These are phyloP conservation scores for Parascotia fuliginaria DNA, from an alignment of 2,888 invertebrate species.

Conservation along the genomic window DNA sequence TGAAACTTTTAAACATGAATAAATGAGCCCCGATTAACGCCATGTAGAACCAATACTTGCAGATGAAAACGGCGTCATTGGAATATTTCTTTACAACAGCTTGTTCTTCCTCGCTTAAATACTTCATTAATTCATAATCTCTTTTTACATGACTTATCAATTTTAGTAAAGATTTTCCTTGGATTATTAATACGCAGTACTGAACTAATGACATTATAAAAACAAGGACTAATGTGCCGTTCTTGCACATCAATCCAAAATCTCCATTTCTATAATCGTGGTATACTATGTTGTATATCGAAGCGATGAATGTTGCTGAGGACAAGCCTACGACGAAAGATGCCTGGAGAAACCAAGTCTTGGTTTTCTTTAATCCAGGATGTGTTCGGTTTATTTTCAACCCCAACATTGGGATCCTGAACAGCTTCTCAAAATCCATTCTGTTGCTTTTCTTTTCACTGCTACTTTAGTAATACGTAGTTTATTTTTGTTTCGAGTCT, in stretches of 20 bases:
- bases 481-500: too few relatives aligned
- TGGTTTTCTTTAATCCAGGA: slow-evolving; percentile 29
- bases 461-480: not conserved
- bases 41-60: slow-evolving; percentile 48
- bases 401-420: slow-evolving; percentile 17
- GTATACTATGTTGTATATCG: slow-evolving; percentile 29
- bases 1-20: slow-evolving; percentile 41
- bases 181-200: slow-evolving; percentile 35
- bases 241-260: slow-evolving; percentile 37
- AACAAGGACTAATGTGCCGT: slow-evolving; percentile 22
- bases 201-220: slow-evolving; percentile 19
- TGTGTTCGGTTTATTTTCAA: slow-evolving; percentile 28
- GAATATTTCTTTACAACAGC: slow-evolving; percentile 42
- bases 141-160: slow-evolving; percentile 48
- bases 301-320: slow-evolving; percentile 3
- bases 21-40: fast-evolving
- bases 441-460: not conserved
- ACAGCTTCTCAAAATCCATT: slow-evolving; percentile 40
- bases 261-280: slow-evolving; percentile 27
- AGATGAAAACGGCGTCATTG: slow-evolving; percentile 38
- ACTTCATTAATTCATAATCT: slow-evolving; percentile 43
- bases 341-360: slow-evolving; percentile 36
- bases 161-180: slow-evolving; percentile 34
- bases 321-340: slow-evolving; percentile 11
- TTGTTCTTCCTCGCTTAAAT: slow-evolving; percentile 37